A percentile compares a stretch with the other conserved stretches of the same genome.
phyloP scores from a whole-genome alignment of 1,140 invertebrate genomes.

The Nasonia vitripennis region DNA sequence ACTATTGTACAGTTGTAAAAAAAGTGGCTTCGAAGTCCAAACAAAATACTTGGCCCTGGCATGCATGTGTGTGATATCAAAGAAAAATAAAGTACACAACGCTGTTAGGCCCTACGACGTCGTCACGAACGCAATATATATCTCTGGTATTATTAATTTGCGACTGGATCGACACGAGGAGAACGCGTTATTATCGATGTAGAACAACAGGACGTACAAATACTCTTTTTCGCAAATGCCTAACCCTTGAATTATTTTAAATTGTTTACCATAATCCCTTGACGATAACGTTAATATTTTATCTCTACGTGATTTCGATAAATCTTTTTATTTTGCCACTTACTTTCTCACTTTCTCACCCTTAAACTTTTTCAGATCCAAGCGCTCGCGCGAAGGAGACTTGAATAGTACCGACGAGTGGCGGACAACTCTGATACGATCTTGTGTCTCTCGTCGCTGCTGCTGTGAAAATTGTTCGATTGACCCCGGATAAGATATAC shows the following conservation, averaged over 20 bases:
- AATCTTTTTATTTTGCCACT: not conserved
- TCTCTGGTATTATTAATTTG: slow-evolving; percentile 9
- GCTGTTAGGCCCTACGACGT: slow-evolving; percentile 31
- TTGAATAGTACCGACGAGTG: slow-evolving; percentile 20
- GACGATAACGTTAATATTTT: slow-evolving; percentile 20
- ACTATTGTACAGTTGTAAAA: not conserved
- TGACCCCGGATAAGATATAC: slow-evolving; percentile 37
- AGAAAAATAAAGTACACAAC: slow-evolving; percentile 19
- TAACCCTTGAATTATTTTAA: slow-evolving; percentile 6
- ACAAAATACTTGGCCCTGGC: not conserved
- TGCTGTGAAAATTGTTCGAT: slow-evolving; percentile 39
- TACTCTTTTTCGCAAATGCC: slow-evolving; percentile 23
- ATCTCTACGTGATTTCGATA: not conserved
- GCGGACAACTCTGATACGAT: not conserved
- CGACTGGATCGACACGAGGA: slow-evolving; percentile 41
- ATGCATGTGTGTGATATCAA: not conserved
- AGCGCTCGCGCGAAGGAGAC: slow-evolving; percentile 21
- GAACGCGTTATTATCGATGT: slow-evolving; percentile 46
- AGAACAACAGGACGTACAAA: slow-evolving; percentile 45
- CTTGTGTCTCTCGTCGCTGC: not conserved
- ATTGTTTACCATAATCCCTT: not conserved
- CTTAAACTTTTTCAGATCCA: slow-evolving; percentile 43
- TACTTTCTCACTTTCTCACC: slow-evolving; percentile 1
- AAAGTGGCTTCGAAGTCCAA: not conserved
- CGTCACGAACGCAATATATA: slow-evolving; percentile 17